Conservation (phyloP, 2,113 vertebrate genomes). For the Mirounga angustirostris region DNA sequence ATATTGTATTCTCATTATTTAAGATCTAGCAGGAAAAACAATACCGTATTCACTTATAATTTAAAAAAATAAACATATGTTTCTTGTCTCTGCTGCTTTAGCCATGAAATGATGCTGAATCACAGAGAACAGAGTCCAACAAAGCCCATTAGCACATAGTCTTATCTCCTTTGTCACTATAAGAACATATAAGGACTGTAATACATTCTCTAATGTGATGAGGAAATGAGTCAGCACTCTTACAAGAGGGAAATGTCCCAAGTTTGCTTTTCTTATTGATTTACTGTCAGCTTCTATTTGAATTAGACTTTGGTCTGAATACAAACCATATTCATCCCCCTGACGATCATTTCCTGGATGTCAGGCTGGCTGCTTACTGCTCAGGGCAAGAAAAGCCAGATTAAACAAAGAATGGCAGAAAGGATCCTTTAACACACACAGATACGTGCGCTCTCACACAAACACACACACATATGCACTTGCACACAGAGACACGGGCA, state of each 20-base stretch:
- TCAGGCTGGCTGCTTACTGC: conserved; percentile 1
- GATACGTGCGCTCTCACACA: not conserved
- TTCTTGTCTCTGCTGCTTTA: not conserved
- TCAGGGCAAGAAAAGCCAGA: not conserved
- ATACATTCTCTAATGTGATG: conserved; percentile 38
- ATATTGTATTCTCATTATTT: conserved; percentile 14
- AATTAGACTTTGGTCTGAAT: conserved; percentile 49
- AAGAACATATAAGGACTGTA: not conserved
- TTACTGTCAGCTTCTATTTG: conserved; percentile 71
- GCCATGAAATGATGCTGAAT: not conserved
- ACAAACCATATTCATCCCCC: conserved; percentile 29
- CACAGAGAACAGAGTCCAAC: conserved; percentile 1
- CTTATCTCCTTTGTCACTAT: not conserved
- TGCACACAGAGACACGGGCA: not conserved
- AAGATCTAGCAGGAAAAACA: not conserved
- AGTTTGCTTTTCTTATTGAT: conserved; percentile 65
- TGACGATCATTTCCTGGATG: conserved; percentile 21
- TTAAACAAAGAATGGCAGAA: not conserved
- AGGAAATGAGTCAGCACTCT: conserved; percentile 72
- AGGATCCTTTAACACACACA: not conserved
- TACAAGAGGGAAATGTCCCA: not conserved
- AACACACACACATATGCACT: not conserved
- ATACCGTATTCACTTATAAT: not conserved
- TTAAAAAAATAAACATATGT: not conserved
- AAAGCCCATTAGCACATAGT: not conserved